Conservation (phyloP, 2,113 vertebrate species). For the Grammomys surdaster region DNA sequence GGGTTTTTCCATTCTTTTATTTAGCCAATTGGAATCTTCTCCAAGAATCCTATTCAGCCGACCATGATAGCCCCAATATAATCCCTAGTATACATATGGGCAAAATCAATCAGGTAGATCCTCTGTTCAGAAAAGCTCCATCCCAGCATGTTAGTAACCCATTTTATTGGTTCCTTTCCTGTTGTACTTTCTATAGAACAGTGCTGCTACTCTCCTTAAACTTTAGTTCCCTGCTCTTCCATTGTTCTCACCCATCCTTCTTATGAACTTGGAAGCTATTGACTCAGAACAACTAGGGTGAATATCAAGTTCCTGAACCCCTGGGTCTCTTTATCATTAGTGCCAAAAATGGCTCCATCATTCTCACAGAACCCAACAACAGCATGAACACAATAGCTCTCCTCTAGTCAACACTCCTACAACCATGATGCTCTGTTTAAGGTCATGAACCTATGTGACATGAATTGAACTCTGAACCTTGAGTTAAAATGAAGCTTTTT, state of each 20-base stretch:
- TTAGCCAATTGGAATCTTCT: not conserved
- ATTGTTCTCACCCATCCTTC: not conserved
- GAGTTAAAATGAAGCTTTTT: not conserved
- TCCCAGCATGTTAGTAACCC: not conserved
- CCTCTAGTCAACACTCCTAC: rapidly evolving
- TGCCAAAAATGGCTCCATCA: not conserved
- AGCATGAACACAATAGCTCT: not conserved
- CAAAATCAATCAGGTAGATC: not conserved
- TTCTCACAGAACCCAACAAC: not conserved
- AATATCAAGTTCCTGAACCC: not conserved
- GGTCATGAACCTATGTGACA: not conserved
- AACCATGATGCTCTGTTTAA: not conserved
- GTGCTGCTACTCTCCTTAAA: not conserved
- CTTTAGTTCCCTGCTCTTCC: not conserved
- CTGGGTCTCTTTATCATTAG: not conserved
- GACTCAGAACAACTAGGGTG: too few relatives aligned
- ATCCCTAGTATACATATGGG: not conserved
- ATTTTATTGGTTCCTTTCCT: not conserved
- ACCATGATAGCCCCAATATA: not conserved
- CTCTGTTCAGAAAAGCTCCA: not conserved
- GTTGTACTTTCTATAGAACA: too few relatives aligned
- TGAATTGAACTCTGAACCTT: not conserved
- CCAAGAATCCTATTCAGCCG: not conserved
- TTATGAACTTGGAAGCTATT: too few relatives aligned
- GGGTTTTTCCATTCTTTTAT: not conserved